Conservation (phyloP, 2,113 vertebrate species). For the Archilochus colubris region DNA sequence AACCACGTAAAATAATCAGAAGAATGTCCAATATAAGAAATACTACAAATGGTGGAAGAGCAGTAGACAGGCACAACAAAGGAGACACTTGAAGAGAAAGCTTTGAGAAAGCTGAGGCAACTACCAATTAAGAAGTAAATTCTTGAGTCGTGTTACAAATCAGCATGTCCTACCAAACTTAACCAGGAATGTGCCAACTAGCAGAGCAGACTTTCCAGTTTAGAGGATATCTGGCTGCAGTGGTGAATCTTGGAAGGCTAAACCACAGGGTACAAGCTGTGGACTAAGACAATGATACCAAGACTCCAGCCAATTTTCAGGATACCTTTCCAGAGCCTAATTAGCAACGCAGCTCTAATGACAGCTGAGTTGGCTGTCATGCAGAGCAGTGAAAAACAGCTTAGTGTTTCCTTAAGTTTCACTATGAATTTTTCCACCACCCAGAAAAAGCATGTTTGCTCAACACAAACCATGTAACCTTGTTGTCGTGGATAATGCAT, state of each 20-base stretch:
- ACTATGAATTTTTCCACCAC: slow-evolving; percentile 42
- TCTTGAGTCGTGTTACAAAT: slow-evolving; percentile 57
- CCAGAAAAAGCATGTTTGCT: slow-evolving; percentile 49
- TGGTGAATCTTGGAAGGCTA: background rate
- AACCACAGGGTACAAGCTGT: background rate
- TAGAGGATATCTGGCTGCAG: background rate
- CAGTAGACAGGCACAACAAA: background rate
- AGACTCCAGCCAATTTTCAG: background rate
- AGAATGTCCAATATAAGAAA: background rate
- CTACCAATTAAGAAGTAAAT: slow-evolving; percentile 54
- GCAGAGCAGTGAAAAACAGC: slow-evolving; percentile 39
- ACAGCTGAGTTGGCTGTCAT: slow-evolving; percentile 9
- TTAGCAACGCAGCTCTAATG: slow-evolving; percentile 7
- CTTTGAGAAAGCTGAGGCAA: slow-evolving; percentile 34
- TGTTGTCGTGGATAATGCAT: slow-evolving; percentile 42
- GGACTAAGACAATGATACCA: background rate
- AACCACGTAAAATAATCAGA: slow-evolving; percentile 17
- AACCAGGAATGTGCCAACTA: slow-evolving; percentile 63
- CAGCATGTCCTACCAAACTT: slow-evolving; percentile 51
- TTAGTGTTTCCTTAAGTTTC: background rate
- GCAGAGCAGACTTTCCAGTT: slow-evolving; percentile 34
- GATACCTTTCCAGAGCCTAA: background rate
- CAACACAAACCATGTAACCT: slow-evolving; percentile 39
- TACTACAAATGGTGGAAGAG: slow-evolving; percentile 16
- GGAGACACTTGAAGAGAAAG: background rate